Conservation (phyloP, 2,888 invertebrate genomes). For the Eupithecia vulgata region DNA sequence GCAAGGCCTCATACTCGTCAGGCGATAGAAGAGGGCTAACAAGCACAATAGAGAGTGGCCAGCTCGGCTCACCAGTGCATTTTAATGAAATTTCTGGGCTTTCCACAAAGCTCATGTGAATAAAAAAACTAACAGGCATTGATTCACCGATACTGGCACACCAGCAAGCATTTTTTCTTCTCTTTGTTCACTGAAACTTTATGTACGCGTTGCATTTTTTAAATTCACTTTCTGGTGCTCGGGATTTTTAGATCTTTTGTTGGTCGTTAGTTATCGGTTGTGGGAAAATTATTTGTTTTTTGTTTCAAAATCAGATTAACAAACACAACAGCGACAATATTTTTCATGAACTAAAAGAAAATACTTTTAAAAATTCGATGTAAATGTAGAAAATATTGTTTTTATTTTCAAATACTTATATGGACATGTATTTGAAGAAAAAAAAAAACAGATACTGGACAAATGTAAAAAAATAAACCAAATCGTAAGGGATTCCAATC, state of each 20-base stretch:
- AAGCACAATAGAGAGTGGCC: constrained; percentile 30
- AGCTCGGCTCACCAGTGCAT: constrained; percentile 51
- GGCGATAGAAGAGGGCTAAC: constrained; percentile 44
- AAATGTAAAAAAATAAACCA: not conserved
- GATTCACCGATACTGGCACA: constrained; percentile 58
- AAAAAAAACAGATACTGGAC: not conserved
- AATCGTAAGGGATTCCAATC: constrained; percentile 38
- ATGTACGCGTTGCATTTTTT: constrained; percentile 41
- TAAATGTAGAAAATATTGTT: not conserved
- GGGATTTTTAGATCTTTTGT: constrained; percentile 30
- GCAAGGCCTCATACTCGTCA: constrained; percentile 43
- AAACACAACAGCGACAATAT: not conserved
- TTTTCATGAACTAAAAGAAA: not conserved
- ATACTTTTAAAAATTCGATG: not conserved
- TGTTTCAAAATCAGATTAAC: constrained; percentile 6
- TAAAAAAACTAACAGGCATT: constrained; percentile 62
- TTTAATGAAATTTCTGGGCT: constrained; percentile 77
- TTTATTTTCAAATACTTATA: not conserved
- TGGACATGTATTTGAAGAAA: not conserved
- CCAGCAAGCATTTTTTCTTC: constrained; percentile 44
- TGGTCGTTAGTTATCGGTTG: constrained; percentile 21
- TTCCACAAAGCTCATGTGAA: constrained; percentile 71
- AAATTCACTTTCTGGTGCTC: constrained; percentile 34
- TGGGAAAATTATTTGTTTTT: not conserved
- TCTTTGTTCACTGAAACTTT: constrained; percentile 48